Percentiles rank a stretch among this genome's conserved stretches.
Conservation (phyloP, 2,113 vertebrate species). For the Psittacus erithacus region DNA sequence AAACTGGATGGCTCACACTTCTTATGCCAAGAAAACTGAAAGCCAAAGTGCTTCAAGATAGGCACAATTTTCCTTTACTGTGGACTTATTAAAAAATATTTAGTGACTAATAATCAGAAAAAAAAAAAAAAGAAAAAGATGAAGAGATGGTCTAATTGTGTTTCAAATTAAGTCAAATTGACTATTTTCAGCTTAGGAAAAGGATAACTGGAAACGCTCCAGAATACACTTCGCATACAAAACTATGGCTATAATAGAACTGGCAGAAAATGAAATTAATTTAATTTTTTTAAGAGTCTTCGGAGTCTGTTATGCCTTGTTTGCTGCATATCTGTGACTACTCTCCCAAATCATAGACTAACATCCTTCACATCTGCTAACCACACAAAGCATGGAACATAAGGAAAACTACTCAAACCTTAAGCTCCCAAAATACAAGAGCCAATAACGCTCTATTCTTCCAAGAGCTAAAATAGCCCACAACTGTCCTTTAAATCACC, state of each 20-base stretch:
- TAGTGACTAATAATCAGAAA: neutral
- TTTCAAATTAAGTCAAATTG: slow-evolving; percentile 10
- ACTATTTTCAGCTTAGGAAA: slow-evolving; percentile 15
- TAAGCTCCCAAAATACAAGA: neutral
- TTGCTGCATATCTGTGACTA: neutral
- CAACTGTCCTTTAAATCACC: neutral
- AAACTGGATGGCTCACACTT: slow-evolving; percentile 3
- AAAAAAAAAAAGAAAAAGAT: neutral
- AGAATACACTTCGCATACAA: neutral
- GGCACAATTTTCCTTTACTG: neutral
- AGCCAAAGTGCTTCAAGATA: slow-evolving; percentile 3
- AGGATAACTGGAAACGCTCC: neutral
- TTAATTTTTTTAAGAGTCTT: neutral
- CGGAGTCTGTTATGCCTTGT: neutral
- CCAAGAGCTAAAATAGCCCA: neutral
- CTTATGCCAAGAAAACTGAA: slow-evolving; percentile 5
- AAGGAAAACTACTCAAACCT: slow-evolving; percentile 11
- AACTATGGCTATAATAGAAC: neutral
- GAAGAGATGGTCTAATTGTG: neutral
- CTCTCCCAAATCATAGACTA: neutral
- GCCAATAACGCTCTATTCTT: neutral
- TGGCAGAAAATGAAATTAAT: neutral
- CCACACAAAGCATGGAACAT: neutral
- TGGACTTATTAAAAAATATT: neutral
- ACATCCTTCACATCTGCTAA: neutral